Base-by-base conservation (phyloP, 2,797 vertebrate species). In the Lithobates sylvaticus region DNA sequence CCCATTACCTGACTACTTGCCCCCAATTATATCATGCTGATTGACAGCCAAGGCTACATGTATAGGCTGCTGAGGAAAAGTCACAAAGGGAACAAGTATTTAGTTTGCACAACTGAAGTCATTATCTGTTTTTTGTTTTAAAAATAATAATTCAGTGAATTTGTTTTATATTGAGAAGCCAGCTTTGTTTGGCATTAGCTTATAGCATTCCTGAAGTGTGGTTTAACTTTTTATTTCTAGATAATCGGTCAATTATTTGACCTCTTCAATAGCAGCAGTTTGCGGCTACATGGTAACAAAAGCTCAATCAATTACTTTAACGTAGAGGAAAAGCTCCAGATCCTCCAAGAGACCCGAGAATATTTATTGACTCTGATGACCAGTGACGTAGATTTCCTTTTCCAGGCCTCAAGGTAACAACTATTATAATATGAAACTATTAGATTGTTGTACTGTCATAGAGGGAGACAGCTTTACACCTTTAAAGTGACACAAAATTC, bases 371-470 rank as follows among this genome's bases (percentile, higher is more conserved):
- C 58, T 21, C 76, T 87, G 26, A 80, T 58, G 15, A 84, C 76
- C 26, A 69, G 23, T 76, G 77, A 87, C 39, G 61, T 50, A 21
- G 32, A 27, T 16, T 79, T 65, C 67, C 44, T 87, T 23, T 74
- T 80, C 27, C 76, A 87, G 39, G 27, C 81, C 10, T 34, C 50
- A 26, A 87, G 86, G 86, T 87, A 87, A 80, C 65, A 79, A 44
- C 13, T 21, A 23, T 7, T 67, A 15, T 27, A 23, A 61, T 23
- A 7, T 61, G 1, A 23, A 23, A 23, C 54, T 23, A 54, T 54
- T 44, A 16, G 47, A 50, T 50, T 16, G 13, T 12, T 2, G 3
- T 47, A 13, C 44, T 47, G 44, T 47, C 13, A 47, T 47, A 47
- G 2, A 44, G 12, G 7, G 44, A 47, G 44, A 10, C 3, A 13